Evolutionary conservation across 2,113 vertebrate genomes (phyloP).

Genomic region (Chaenocephalus aceratus): DNA sequence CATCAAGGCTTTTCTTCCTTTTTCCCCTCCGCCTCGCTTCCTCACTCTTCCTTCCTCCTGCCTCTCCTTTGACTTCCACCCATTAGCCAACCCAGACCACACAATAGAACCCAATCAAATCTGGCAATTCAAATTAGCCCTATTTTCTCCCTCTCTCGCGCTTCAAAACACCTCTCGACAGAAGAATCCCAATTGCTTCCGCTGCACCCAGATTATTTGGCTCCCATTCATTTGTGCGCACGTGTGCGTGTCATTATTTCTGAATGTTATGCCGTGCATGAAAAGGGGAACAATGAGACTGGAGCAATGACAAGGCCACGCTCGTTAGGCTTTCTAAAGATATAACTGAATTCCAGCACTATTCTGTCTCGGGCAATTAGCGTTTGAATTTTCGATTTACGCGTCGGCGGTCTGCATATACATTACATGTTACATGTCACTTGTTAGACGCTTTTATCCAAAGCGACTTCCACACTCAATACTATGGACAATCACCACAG

Average conservation of each 20-base stretch:
- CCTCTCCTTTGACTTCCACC: constrained; percentile 53
- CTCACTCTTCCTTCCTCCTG: constrained; percentile 51
- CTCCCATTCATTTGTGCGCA: constrained; percentile 39
- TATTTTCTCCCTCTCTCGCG: constrained; percentile 47
- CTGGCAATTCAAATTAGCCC: constrained; percentile 65
- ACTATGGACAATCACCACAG: too few species aligned
- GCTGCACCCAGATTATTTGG: constrained; percentile 36
- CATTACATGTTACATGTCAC: neutral
- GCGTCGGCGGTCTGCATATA: neutral
- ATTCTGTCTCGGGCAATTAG: constrained; percentile 58
- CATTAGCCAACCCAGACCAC: constrained; percentile 58
- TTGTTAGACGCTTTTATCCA: too few species aligned
- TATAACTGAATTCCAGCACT: constrained; percentile 53
- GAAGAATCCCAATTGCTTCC: constrained; percentile 6
- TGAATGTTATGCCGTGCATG: constrained; percentile 36
- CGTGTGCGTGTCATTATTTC: constrained; percentile 39
- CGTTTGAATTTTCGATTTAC: constrained; percentile 34
- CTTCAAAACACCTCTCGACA: constrained; percentile 47
- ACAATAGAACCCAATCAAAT: constrained; percentile 67
- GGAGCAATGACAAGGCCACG: constrained; percentile 51
- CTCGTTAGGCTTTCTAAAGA: constrained; percentile 60
- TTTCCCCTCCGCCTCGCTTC: neutral
- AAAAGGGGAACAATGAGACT: constrained; percentile 36
- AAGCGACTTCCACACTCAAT: too few species aligned
- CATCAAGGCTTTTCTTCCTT: constrained; percentile 52